A percentile compares a stretch with the other conserved stretches of the same genome.
Conservation (phyloP, 2,888 invertebrate genomes). For the Alcis repandata region DNA sequence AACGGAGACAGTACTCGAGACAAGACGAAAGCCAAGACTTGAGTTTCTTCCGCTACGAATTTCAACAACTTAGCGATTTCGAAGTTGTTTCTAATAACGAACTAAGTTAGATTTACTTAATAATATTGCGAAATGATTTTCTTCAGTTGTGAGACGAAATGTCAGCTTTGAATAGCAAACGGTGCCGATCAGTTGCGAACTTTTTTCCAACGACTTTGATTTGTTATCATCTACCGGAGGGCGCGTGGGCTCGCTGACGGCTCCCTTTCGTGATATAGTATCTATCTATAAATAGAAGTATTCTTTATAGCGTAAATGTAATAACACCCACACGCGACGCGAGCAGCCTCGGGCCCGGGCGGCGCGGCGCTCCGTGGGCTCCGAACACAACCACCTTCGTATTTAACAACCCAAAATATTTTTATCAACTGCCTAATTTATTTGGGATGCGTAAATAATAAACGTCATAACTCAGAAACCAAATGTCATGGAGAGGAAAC, state of each 20-base stretch:
- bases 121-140: conserved; percentile 9
- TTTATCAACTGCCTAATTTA: conserved; percentile 23
- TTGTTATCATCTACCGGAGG: conserved; percentile 44
- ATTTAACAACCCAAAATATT: conserved; percentile 14
- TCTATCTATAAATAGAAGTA: conserved; percentile 75
- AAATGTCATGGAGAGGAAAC: conserved; percentile 6
- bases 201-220: conserved; percentile 47
- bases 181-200: conserved; percentile 26
- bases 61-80: conserved; percentile 2
- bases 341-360: conserved; percentile 42
- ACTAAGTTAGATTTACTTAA: conserved; percentile 7
- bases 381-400: conserved; percentile 15
- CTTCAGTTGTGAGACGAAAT: conserved; percentile 13
- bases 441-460: conserved; percentile 22
- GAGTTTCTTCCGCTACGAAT: background rate
- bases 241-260: conserved; percentile 51
- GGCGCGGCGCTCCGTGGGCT: conserved; percentile 39
- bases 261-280: conserved; percentile 68
- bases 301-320: conserved; percentile 74
- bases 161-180: conserved; percentile 25
- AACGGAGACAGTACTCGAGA: background rate
- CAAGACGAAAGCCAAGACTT: background rate
- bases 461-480: conserved; percentile 14
- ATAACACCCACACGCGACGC: conserved; percentile 66
- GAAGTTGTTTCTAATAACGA: conserved; percentile 9